A percentile compares a stretch with the other conserved stretches of the same genome.
phyloP scores from a whole-genome alignment of 2,113 vertebrate genomes.

The Myxocyprinus asiaticus region DNA sequence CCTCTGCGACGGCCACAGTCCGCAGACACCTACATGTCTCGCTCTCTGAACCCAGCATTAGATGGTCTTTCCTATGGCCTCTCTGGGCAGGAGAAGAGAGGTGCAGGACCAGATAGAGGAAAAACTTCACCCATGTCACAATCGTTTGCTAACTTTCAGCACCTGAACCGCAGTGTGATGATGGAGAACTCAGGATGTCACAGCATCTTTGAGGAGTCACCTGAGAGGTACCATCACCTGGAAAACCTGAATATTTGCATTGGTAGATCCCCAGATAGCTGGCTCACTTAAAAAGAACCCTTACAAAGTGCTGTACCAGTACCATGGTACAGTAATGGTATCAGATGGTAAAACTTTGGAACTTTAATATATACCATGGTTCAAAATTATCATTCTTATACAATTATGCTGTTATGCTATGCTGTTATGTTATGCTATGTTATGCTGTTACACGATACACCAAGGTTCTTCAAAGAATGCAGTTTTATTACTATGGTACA shows the following conservation, averaged over 20 bases:
- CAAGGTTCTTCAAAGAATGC: too few species aligned
- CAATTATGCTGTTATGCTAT: too few species aligned
- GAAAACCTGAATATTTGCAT: not conserved
- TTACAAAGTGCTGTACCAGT: too few species aligned
- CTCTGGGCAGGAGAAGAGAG: slow-evolving; percentile 87
- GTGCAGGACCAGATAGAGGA: slow-evolving; percentile 80
- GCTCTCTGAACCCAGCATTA: slow-evolving; percentile 92
- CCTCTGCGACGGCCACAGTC: slow-evolving; percentile 94
- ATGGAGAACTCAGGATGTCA: slow-evolving; percentile 95
- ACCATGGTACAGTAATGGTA: too few species aligned
- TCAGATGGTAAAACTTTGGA: too few species aligned
- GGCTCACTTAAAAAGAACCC: too few species aligned
- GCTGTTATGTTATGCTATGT: too few species aligned
- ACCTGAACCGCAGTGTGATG: slow-evolving; percentile 93
- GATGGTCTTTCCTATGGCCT: slow-evolving; percentile 92
- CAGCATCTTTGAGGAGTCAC: slow-evolving; percentile 98
- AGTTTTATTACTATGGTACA: too few species aligned
- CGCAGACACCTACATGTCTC: slow-evolving; percentile 96
- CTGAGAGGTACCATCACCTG: slow-evolving; percentile 82
- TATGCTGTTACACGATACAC: too few species aligned
- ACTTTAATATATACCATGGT: too few species aligned
- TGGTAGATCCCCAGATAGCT: not conserved
- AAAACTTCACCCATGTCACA: slow-evolving; percentile 96
- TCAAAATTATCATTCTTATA: too few species aligned
- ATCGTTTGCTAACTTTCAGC: slow-evolving; percentile 97